Evolutionary conservation across 2,113 vertebrate genomes (phyloP), one percentile per base, ranked within the genome.

Genomic region (Mionectes macconnelli): DNA sequence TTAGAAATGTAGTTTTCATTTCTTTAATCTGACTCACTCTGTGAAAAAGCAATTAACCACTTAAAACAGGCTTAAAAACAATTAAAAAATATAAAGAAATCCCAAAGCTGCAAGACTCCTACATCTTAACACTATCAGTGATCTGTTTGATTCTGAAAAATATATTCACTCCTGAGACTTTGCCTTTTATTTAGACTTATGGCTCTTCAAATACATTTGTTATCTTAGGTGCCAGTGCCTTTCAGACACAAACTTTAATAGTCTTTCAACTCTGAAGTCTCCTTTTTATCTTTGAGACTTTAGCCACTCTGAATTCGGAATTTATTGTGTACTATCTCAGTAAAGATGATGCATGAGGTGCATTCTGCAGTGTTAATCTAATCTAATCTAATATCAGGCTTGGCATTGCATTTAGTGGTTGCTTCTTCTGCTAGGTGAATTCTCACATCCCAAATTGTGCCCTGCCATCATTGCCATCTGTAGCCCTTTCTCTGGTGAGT

Each of bases 31-130:
- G 80, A 82, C 39, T 86, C 6, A 82, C 30, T 74, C 20, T 57
- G 8, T 76, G 66, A 78, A 90, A 95, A 95, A 92, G 40, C 59
- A 95, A 84, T 89, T 93, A 84, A 96, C 22, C 7, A 67, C 25
- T 55, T 79, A 79, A 91, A 89, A 60, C 21, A 60, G 27, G 20
- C 53, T 81, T 73, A 42, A 92, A 89, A 84, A 0, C 25, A 83
- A 39, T 18, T 59, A 4, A 33, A 55, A 77, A 59, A 63, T 19
- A 15, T 22, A 35, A 84, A 70, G 6, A 50, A 84, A 87, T 14
- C 6, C n/a, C 19, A 30, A 75, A 75, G 47, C 28, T 59, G 10
- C 55, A 75, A 67, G 42, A 75, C 10, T 82, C 3, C 68, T 87
- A 66, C 28, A 42, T 85, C 52, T 55, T 45, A 85, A 55, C 25